Conservation (phyloP, 2,888 invertebrate genomes). For the Lepidocyrtinus sp. region DNA sequence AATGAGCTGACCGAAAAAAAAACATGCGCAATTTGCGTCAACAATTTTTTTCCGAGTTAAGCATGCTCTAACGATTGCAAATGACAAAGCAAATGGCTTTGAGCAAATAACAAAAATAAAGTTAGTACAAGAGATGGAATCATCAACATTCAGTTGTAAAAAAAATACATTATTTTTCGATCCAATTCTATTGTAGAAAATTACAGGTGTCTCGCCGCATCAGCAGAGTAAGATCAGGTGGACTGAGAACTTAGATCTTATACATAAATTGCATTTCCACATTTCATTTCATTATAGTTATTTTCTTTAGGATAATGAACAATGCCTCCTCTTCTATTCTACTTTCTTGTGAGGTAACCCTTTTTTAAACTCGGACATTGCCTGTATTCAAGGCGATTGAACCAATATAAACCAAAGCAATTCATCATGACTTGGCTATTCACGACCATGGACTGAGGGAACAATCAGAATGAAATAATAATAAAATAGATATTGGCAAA, state of each 20-base stretch:
- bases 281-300: slow-evolving; percentile 9
- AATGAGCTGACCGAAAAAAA: slow-evolving; percentile 18
- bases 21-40: no score
- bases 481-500: not conserved
- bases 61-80: not conserved
- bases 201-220: slow-evolving; percentile 3
- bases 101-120: no score
- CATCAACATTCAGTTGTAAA: not conserved
- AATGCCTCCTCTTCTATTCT: no score
- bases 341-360: no score
- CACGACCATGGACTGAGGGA: not conserved
- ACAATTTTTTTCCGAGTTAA: not conserved
- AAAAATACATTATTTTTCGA: not conserved
- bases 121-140: not conserved
- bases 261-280: slow-evolving; percentile 2
- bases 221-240: not conserved
- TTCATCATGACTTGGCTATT: not conserved
- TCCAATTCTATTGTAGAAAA: slow-evolving; percentile 1
- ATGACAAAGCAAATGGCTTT: not conserved
- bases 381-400: no score
- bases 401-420: not conserved
- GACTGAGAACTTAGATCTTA: not conserved
- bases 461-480: not conserved
- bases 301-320: slow-evolving; percentile 5
- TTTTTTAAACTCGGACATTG: no score